Conservation (phyloP, 2,113 vertebrate genomes). For the Nothocercus nigrocapillus region DNA sequence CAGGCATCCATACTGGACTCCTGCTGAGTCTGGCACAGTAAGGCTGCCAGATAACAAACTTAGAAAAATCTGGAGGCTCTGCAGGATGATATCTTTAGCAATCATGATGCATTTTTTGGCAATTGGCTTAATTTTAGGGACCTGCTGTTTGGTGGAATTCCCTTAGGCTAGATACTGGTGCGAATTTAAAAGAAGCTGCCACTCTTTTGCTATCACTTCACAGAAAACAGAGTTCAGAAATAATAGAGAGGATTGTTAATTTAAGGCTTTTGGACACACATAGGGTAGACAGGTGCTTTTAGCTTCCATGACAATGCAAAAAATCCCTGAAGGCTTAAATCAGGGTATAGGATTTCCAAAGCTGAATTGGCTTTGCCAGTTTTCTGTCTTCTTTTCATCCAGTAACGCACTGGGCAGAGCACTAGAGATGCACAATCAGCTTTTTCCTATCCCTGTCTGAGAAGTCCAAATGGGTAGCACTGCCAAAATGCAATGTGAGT, state of each 20-base stretch:
- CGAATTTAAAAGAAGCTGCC: background rate
- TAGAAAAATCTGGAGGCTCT: background rate
- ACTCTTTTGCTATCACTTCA: background rate
- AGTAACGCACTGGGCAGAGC: background rate
- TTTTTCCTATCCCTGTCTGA: background rate
- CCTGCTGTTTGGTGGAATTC: background rate
- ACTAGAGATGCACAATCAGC: background rate
- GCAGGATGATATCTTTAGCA: background rate
- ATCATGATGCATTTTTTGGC: background rate
- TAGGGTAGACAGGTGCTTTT: background rate
- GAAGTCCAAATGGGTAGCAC: background rate
- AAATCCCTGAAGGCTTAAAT: background rate
- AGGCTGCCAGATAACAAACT: background rate
- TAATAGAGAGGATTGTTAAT: background rate
- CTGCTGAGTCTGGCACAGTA: background rate
- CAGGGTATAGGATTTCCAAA: background rate
- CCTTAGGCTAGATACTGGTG: background rate
- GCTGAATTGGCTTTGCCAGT: background rate
- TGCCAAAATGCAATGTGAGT: background rate
- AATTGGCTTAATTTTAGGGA: background rate
- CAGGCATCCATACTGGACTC: background rate
- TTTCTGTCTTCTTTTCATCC: background rate
- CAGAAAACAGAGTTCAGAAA: background rate
- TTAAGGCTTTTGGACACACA: background rate
- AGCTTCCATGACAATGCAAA: background rate